These are phyloP conservation scores for Heliothis peltigera DNA, from an alignment of 2,888 invertebrate species.

Conservation along the genomic window DNA sequence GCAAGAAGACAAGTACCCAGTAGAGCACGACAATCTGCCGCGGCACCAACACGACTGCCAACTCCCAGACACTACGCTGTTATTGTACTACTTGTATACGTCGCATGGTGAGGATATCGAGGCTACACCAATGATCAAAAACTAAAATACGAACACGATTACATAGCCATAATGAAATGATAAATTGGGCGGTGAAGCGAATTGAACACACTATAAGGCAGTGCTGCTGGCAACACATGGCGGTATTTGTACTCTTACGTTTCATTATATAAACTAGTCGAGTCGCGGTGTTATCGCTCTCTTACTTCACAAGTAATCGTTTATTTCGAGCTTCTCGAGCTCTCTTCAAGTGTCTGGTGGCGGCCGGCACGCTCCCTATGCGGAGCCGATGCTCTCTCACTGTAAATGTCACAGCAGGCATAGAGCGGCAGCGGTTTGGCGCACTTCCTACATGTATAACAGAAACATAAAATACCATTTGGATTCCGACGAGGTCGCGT, in stretches of 20 bases:
- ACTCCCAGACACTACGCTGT: conserved; percentile 5
- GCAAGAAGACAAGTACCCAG: too few relatives aligned
- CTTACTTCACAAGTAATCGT: conserved; percentile 31
- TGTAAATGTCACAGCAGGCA: conserved; percentile 47
- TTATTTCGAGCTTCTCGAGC: conserved; percentile 50
- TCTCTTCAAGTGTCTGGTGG: conserved; percentile 34
- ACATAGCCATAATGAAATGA: conserved; percentile 20
- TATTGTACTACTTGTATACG: conserved; percentile 12
- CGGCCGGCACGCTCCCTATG: not conserved
- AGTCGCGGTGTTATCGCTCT: conserved; percentile 26
- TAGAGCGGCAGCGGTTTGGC: conserved; percentile 51
- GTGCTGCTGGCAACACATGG: conserved; percentile 53
- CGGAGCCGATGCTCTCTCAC: conserved; percentile 26
- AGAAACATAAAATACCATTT: conserved; percentile 64
- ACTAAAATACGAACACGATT: conserved; percentile 43
- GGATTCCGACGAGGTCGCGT: conserved; percentile 61
- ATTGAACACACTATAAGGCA: conserved; percentile 79
- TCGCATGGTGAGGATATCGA: conserved; percentile 13
- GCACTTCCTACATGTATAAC: conserved; percentile 58
- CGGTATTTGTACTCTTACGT: conserved; percentile 53
- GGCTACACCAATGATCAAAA: conserved; percentile 31
- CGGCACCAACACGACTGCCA: not conserved
- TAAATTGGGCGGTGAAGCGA: conserved; percentile 67
- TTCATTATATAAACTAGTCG: conserved; percentile 39
- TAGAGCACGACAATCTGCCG: too few relatives aligned